Base-by-base conservation (phyloP, 1,140 invertebrate genomes). In the Drosophila simulans region DNA sequence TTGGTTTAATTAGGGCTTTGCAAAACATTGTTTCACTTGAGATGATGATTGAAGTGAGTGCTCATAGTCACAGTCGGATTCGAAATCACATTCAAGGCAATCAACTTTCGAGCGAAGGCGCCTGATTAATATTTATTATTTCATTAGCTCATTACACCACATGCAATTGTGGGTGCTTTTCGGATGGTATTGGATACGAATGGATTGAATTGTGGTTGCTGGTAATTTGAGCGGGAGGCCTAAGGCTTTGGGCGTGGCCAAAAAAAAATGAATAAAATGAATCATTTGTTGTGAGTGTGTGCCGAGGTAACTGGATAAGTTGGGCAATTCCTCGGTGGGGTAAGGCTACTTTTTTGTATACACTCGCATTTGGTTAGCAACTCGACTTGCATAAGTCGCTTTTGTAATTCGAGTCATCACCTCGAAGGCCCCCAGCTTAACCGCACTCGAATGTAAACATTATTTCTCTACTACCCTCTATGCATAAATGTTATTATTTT, bases 81-180 rank as follows among this genome's bases (percentile, higher is more conserved):
- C 31, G 31, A 40, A 57, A 20, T 25, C n/a, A 27, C 45, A 42
- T 13, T 39, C 48, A 68, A 65, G 70, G 71, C 73, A 31, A 66
- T 40, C 54, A 58, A 37, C 62, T 57, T 54, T 68, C 53, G 48
- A 68, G 64, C 64, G 70, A 43, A 70, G 65, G 63, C 74, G 72
- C 63, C 72, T 77, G 74, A 77, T 77, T 77, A 77, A 77, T 77
- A 77, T 77, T 77, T 77, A 77, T 77, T 77, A 77, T 77, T 76
- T 77, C 72, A 77, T 77, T 69, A 69, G 63, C 63, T 77, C 74
- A 69, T 77, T 77, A 77, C 74, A 68, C 42, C 71, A 56, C 72
- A 73, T 74, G 43, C 70, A 53, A 31, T 75, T 75, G 72, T 66
- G 68, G 51, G 57, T 48, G 59, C 45, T 8, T 45, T 13, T 39